Conservation (phyloP, 1,140 invertebrate species). For the Saccostrea glomerata region DNA sequence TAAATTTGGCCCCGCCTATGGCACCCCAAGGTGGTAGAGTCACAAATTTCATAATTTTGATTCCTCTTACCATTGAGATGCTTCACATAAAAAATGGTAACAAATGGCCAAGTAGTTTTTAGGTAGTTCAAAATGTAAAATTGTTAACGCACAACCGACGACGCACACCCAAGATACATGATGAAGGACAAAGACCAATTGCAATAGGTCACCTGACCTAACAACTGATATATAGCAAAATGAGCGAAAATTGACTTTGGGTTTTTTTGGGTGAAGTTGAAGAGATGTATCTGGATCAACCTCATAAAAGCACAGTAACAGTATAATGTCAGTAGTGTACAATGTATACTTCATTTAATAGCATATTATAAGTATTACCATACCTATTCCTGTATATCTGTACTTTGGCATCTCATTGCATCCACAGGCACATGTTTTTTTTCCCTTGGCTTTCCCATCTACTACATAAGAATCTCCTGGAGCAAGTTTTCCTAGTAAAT, state of each 20-base stretch:
- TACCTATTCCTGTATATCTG: constrained; percentile 14
- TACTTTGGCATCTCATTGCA: constrained; percentile 6
- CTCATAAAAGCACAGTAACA: background rate
- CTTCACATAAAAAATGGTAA: no score
- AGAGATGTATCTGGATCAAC: background rate
- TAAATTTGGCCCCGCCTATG: no score
- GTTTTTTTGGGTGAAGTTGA: background rate
- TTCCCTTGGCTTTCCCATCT: background rate
- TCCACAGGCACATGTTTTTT: background rate
- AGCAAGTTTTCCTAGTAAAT: constrained; percentile 17
- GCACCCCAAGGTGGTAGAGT: no score
- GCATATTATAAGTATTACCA: constrained; percentile 4
- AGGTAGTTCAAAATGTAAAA: no score
- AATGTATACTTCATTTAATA: background rate
- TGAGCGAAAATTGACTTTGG: background rate
- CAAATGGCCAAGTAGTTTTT: no score
- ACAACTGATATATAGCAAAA: background rate
- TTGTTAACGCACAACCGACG: no score
- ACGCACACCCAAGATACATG: no score
- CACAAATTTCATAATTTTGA: no score
- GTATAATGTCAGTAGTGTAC: constrained; percentile 5
- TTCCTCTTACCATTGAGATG: no score
- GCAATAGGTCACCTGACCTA: background rate
- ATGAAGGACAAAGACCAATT: no score
- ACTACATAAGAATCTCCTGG: constrained; percentile 1